Evolutionary conservation across 1,140 invertebrate species (phyloP).

Genomic region (Eulimnadia texana): DNA sequence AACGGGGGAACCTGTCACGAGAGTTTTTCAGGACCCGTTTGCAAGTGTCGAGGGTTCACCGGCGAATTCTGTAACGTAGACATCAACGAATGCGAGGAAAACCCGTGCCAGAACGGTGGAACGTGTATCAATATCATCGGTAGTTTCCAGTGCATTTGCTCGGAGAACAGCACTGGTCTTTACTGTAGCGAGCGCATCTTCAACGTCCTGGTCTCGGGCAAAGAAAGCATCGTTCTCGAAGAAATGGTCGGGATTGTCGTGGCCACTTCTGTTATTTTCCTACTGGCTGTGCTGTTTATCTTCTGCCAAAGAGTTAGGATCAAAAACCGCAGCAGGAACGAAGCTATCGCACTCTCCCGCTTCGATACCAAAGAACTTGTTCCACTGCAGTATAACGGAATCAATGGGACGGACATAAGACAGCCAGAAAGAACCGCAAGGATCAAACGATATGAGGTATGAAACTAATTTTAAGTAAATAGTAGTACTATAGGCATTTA

Average conservation of each 20-base stretch:
- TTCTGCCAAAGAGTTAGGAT: constrained; percentile 32
- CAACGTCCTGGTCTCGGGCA: constrained; percentile 39
- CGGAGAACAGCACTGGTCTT: constrained; percentile 53
- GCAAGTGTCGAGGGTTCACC: constrained; percentile 59
- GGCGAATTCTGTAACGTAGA: constrained; percentile 59
- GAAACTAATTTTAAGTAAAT: too few relatives aligned
- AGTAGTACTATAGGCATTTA: too few relatives aligned
- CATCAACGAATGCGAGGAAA: constrained; percentile 54
- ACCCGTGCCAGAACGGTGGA: constrained; percentile 62
- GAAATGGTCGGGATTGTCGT: constrained; percentile 32
- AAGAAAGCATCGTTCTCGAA: constrained; percentile 37
- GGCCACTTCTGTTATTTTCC: constrained; percentile 29
- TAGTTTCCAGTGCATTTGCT: constrained; percentile 54
- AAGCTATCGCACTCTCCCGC: constrained; percentile 4
- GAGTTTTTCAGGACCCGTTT: constrained; percentile 57
- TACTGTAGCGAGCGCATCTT: constrained; percentile 52
- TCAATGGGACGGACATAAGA: constrained; percentile 38
- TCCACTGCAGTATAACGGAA: constrained; percentile 30
- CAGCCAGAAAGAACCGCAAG: constrained; percentile 63
- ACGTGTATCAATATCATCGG: constrained; percentile 72
- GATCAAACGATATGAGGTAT: constrained; percentile 36
- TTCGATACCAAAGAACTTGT: constrained; percentile 18
- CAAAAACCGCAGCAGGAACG: constrained; percentile 22
- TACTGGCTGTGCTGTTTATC: constrained; percentile 38
- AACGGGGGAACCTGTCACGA: constrained; percentile 72